Base-by-base conservation (phyloP, 2,797 vertebrate species). In the Spheniscus humboldti region DNA sequence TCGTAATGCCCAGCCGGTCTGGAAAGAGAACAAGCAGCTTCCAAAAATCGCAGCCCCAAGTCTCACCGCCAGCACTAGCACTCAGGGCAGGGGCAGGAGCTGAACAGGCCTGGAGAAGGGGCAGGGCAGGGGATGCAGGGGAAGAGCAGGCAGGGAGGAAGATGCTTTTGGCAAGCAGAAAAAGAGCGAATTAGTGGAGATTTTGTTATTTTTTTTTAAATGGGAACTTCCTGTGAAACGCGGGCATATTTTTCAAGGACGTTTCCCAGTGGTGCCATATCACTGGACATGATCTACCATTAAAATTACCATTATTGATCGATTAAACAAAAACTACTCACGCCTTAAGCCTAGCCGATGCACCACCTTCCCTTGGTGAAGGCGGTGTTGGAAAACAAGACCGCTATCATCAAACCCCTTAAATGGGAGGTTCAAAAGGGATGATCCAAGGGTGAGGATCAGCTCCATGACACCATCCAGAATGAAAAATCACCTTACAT, bases 401-500 rank as follows among this genome's bases (percentile, higher is more conserved):
- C 57, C 6, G 5, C 57, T 33, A 12, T 76, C 94, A 86, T 77
- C 84, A 94, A 96, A 95, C 24, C 30, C 77, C 71, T 41, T 22
- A 47, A 90, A 84, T 2, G 2, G 10, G 56, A 94, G 37, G 30
- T 63, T 59, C n/a, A 56, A 87, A 96, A 93, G 87, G 50, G 11
- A 39, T 87, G 75, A 69, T 28, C 30, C 31, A 28, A 83, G 57
- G 71, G 64, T 77, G 66, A 94, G 76, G 75, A 94, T 80, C 95
- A 93, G 56, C 85, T 96, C 78, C 83, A 80, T 64, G 48, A 72
- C 75, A 92, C 68, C 87, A 79, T 43, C 77, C 94, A 89, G 89
- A 87, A 82, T 69, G 87, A 79, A 96, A 76, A 86, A 62, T 87
- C 89, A 72, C 93, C 93, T 6, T 12, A 85, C 63, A 15, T 30